Base-by-base conservation (phyloP, 2,113 vertebrate species). In the Python bivittatus region DNA sequence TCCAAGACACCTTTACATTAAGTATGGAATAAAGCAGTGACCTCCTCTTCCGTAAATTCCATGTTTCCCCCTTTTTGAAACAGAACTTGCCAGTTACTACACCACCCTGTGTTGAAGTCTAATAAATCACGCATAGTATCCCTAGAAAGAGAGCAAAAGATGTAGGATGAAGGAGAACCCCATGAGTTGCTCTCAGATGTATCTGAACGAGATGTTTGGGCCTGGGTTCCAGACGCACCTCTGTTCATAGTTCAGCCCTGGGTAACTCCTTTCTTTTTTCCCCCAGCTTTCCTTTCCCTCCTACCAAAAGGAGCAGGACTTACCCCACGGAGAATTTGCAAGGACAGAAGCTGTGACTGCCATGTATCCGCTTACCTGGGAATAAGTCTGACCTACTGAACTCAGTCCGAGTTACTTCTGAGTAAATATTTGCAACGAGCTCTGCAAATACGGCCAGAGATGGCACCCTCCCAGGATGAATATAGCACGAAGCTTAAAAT, bases 341-440 rank as follows among this genome's bases (percentile, higher is more conserved):
- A 17, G 86, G 29, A 57, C 3, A n/a, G 60, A 42, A 42, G 33
- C 54, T 57, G 17, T n/a, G 12, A 88, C 38, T 33, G 20, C 54
- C 12, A 42, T 5, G 54, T 13, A 9, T 79, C 7, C 85, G 0
- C n/a, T 86, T 86, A 33, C 52, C 52, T 56, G 85, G 29, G 29
- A 86, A n/a, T 86, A 86, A 86, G 52, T 20, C 72, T 79, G 72
- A 79, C 85, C 85, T 86, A 88, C 29, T 57, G 86, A n/a, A 56
- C 85, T 86, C 15, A 8, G 53, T 9, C n/a, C 9, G 20, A 87
- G 86, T 87, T 57, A 58, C 86, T 60, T 58, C n/a, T 58, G 56
- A 60, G 86, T 60, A 88, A 88, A 88, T 38, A 52, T 86, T 29
- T 52, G 84, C 84, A 53, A 86, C 25, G 4, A 53, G 33, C 86